Evolutionary conservation across 2,888 invertebrate species (phyloP), one percentile per base, ranked within the genome.

Genomic region (Stenodera caucasica): DNA sequence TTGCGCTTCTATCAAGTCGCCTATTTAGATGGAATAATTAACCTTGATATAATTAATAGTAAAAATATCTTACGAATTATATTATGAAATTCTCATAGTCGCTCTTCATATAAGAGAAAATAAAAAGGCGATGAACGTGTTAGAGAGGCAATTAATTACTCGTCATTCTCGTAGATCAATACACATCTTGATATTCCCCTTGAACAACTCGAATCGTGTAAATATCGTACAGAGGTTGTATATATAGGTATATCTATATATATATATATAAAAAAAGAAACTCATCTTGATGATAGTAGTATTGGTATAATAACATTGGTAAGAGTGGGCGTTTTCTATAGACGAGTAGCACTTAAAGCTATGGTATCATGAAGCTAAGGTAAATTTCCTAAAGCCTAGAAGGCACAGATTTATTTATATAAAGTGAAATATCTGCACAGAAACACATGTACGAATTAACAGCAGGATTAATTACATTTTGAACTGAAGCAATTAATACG

Each of bases 381-480:
- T 18, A 18, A 18, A 40, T 40, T 40, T 40, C 37, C 37, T 40
- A 40, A 18, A 40, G 18, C 15, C 37, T 18, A 40, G 15, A 1
- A 40, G 37, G 37, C 37, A 40, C 11, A 18, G 37, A 40, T 40
- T 40, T 40, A 40, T 40, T 33, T 12, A 33, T 33, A 33, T 4
- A 8, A n/a, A n/a, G n/a, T n/a, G n/a, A n/a, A n/a, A n/a, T n/a
- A n/a, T n/a, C n/a, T n/a, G n/a, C n/a, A n/a, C n/a, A n/a, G n/a
- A 40, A 40, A 7, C 18, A 57, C 57, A 57, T 61, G 61, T 61
- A 57, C 53, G 50, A 50, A 60, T 60, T 60, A 52, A 30, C 61
- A 40, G 55, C 40, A 54, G 57, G 18, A 57, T 57, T 61, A 61
- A 61, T 61, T 61, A 55, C 55, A 61, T 57, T 58, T 57, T 61